Evolutionary conservation across 2,888 invertebrate species (phyloP).

Genomic region (Metalampra italica): DNA sequence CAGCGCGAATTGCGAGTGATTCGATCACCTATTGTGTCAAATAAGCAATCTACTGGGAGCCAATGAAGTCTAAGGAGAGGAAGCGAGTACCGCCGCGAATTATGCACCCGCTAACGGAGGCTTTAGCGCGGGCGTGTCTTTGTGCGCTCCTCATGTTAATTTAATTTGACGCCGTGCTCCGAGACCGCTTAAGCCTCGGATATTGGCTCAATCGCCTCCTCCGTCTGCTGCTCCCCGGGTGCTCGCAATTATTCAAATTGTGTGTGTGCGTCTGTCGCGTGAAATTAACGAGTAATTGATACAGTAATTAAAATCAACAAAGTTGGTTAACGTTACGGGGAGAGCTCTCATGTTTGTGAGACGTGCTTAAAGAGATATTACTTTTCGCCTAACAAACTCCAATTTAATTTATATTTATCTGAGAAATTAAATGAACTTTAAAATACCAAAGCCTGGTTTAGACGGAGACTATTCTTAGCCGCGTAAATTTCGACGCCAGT

Average conservation of each 20-base stretch:
- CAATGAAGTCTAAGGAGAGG: conserved; percentile 33
- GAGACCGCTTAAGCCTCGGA: conserved; percentile 34
- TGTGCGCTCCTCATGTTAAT: conserved; percentile 56
- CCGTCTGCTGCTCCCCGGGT: conserved; percentile 29
- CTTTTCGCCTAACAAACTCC: not conserved
- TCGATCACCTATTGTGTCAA: not conserved
- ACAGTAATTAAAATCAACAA: conserved; percentile 11
- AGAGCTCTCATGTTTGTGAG: not conserved
- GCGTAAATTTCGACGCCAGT: no score
- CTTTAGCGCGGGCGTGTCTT: conserved; percentile 33
- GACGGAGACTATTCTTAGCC: no score
- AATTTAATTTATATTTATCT: not conserved
- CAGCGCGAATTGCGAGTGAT: no score
- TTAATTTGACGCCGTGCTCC: conserved; percentile 52
- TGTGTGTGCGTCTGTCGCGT: conserved; percentile 15
- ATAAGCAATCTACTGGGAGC: conserved; percentile 26
- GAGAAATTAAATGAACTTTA: not conserved
- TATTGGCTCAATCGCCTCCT: conserved; percentile 44
- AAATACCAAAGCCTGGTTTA: not conserved
- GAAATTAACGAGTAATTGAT: conserved; percentile 22
- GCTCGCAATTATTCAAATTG: conserved; percentile 40
- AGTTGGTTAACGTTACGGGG: not conserved
- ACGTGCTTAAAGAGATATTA: not conserved
- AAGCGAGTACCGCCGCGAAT: conserved; percentile 34
- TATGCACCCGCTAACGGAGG: conserved; percentile 34